Base-by-base conservation (phyloP, 2,888 invertebrate species). In the Polydrusus tereticollis region DNA sequence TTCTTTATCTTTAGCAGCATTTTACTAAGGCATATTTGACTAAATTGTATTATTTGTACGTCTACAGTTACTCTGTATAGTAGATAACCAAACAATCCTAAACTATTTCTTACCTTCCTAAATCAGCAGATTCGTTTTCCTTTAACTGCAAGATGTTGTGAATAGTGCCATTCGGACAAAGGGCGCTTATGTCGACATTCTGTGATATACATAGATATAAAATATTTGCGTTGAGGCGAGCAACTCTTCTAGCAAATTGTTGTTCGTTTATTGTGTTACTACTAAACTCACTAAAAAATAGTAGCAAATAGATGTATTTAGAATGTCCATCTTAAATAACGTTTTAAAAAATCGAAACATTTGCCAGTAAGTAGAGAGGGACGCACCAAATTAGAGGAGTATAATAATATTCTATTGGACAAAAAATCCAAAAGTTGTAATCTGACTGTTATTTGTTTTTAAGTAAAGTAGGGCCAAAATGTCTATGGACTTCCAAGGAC, bases 121-220 rank as follows among this genome's bases (percentile, higher is more conserved):
- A 88, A 85, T 92, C 90, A 76, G 89, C 89, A 74, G 88, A 86
- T 73, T 89, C 87, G 68, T 89, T 86, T 82, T 92, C 90, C 72
- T 94, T 86, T 77, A 94, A 88, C 77, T 90, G 88, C 76, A 93
- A 85, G 65, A 95, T 84, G 86, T 94, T 93, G 80, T 91, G 90
- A 77, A 94, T 86, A 6, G 94, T 93, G 80, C 91, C 90, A 79
- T 89, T 88, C 14, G 93, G 90, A 79, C 90, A 89, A 74, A 94
- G 83, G 18, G 87, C 85, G 26, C 88, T 87, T 71, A 90, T 85
- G 80, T 91, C 88, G 14, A 94, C 91, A 78, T 91, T 91, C 85
- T 94, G 94, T 6, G 91, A 90, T 78, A 93, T 91, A 83, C 94
- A 94, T 77, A 95, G 85, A 84, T 93, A 91, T 79, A 94, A 86